phyloP scores from a whole-genome alignment of 2,888 invertebrate species.

The Linnaemya tessellans region DNA sequence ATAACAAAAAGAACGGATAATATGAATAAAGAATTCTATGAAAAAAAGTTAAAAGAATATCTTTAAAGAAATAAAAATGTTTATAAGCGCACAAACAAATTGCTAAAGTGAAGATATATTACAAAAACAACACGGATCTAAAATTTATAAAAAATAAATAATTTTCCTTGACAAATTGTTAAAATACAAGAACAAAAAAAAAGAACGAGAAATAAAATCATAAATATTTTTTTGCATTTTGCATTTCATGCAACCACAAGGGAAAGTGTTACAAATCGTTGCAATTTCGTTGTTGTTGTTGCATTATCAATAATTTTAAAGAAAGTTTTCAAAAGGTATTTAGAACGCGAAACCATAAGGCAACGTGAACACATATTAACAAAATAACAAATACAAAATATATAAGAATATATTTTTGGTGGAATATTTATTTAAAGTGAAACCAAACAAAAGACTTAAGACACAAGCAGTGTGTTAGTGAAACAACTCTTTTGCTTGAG shows the following conservation, averaged over 20 bases:
- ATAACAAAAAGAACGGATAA: not conserved
- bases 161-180: slow-evolving; percentile 34
- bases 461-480: slow-evolving; percentile 72
- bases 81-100: slow-evolving; percentile 10
- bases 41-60: slow-evolving; percentile 12
- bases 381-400: not conserved
- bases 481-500: slow-evolving; percentile 9
- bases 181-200: slow-evolving; percentile 3
- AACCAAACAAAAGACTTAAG: slow-evolving; percentile 75
- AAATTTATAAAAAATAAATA: slow-evolving; percentile 43
- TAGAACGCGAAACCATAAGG: not conserved
- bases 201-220: slow-evolving; percentile 43
- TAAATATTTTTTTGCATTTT: slow-evolving; percentile 15
- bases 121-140: slow-evolving; percentile 41
- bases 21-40: not conserved
- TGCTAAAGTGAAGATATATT: slow-evolving; percentile 6
- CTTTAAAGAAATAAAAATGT: slow-evolving; percentile 35
- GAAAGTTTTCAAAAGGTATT: slow-evolving; percentile 58
- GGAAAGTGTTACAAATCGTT: slow-evolving; percentile 71
- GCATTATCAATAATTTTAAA: slow-evolving; percentile 28
- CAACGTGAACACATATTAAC: not conserved
- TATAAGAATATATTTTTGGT: too few species aligned
- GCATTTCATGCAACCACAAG: slow-evolving; percentile 35
- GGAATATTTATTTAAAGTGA: not conserved
- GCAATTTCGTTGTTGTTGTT: slow-evolving; percentile 22